Conservation (phyloP, 2,888 invertebrate genomes). For the Tetramorium bicarinatum region DNA sequence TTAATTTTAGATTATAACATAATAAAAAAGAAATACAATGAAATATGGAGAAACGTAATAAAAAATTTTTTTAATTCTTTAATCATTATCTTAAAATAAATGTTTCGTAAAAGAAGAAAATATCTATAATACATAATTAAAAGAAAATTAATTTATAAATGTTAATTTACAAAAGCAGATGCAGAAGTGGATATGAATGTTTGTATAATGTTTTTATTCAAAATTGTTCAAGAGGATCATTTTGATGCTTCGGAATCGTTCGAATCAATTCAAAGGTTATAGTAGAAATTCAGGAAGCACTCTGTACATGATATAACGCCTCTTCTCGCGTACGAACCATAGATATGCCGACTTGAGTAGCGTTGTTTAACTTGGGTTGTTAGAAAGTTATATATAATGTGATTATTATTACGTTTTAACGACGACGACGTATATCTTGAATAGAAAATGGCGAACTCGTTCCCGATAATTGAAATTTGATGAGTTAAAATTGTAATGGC, state of each 20-base stretch:
- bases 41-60: not conserved
- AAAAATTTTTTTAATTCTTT: not conserved
- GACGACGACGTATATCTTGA: not conserved
- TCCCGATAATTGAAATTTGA: conserved; percentile 32
- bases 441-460: conserved; percentile 14
- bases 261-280: not conserved
- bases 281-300: conserved; percentile 3
- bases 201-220: not conserved
- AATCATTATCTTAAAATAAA: not conserved
- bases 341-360: not conserved
- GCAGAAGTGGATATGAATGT: not conserved
- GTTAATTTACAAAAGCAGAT: not conserved
- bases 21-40: not conserved
- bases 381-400: conserved; percentile 39
- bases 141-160: not conserved
- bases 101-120: not conserved
- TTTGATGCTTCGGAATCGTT: not conserved
- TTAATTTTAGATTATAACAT: conserved; percentile 9
- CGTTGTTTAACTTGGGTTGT: conserved; percentile 36
- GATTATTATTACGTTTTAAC: conserved; percentile 40
- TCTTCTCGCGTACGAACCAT: not conserved
- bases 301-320: not conserved
- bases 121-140: not conserved
- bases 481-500: conserved; percentile 17
- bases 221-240: not conserved